Conservation (phyloP, 1,140 invertebrate species). For the Delia radicum region DNA sequence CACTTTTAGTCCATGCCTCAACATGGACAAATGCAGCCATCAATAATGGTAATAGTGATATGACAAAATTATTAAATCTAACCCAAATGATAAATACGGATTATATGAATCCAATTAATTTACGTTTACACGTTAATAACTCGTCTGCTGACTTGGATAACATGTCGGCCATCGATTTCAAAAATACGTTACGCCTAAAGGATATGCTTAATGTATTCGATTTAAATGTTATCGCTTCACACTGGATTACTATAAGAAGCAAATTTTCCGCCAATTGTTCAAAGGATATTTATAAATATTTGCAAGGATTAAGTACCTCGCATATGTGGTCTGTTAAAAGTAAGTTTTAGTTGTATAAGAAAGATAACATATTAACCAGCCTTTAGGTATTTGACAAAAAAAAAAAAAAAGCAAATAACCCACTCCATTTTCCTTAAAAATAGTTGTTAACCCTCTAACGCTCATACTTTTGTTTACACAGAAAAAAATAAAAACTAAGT, state of each 20-base stretch:
- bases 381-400: no score
- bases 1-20: not conserved
- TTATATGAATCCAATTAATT: not conserved
- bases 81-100: not conserved
- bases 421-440: no score
- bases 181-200: constrained; percentile 55
- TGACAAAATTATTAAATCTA: not conserved
- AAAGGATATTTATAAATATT: constrained; percentile 64
- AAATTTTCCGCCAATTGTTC: constrained; percentile 57
- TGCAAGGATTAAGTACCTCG: constrained; percentile 63
- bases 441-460: no score
- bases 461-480: no score
- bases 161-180: constrained; percentile 34
- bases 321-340: constrained; percentile 74
- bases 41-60: not conserved
- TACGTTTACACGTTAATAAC: not conserved
- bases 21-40: constrained; percentile 7
- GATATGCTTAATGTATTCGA: constrained; percentile 60
- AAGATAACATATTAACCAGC: no score
- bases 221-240: constrained; percentile 56
- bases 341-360: constrained; percentile 57
- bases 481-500: no score
- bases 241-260: constrained; percentile 56
- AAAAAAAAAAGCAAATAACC: no score
- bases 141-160: not conserved